Conservation (phyloP, 2,888 invertebrate genomes). For the Chydorus sphaericus region DNA sequence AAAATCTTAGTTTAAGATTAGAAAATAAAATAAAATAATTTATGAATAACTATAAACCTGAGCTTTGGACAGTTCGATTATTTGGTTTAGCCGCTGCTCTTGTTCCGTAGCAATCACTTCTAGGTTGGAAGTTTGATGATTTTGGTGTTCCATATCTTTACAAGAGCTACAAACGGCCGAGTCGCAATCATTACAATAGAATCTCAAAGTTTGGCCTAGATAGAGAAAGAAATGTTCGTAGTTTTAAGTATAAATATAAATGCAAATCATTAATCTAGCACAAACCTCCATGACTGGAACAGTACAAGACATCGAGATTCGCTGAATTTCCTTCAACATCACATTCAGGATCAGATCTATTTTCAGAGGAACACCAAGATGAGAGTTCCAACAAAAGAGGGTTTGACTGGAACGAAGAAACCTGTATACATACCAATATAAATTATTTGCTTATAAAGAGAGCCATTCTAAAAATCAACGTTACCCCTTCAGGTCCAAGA, state of each 20-base stretch:
- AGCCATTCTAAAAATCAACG: constrained; percentile 13
- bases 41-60: constrained; percentile 20
- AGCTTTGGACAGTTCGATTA: constrained; percentile 22
- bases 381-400: too few species aligned
- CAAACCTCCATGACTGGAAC: constrained; percentile 3
- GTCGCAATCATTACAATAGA: constrained; percentile 35
- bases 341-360: not conserved
- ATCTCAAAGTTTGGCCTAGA: constrained; percentile 26
- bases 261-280: not conserved
- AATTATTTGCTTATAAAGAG: not conserved
- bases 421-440: not conserved
- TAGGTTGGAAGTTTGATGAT: constrained; percentile 30
- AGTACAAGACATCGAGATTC: not conserved
- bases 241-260: not conserved
- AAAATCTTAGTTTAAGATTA: not conserved
- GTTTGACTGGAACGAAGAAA: too few species aligned
- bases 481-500: constrained; percentile 32
- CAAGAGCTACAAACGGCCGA: constrained; percentile 35
- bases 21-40: not conserved
- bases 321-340: not conserved
- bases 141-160: constrained; percentile 33
- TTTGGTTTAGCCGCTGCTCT: constrained; percentile 21
- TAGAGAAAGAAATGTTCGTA: constrained; percentile 20
- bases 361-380: too few species aligned
- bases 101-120: constrained; percentile 33